phyloP scores from a whole-genome alignment of 2,797 vertebrate genomes.

The Macropodus opercularis region DNA sequence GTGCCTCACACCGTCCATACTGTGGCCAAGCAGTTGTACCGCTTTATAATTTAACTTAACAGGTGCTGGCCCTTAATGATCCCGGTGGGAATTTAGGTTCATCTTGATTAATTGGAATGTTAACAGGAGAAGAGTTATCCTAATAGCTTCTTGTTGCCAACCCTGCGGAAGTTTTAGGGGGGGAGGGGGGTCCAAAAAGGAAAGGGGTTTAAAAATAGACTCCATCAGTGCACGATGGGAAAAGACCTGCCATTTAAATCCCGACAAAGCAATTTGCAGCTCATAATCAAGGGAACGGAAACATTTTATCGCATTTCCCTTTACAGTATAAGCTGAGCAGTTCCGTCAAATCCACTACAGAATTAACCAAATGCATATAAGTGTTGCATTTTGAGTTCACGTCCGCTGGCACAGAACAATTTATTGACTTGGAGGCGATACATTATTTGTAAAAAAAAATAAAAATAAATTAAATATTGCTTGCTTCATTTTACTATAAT shows the following conservation, averaged over 20 bases:
- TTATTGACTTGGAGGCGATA: neutral
- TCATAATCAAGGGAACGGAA: conserved; percentile 78
- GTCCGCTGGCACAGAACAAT: neutral
- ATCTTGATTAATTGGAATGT: conserved; percentile 74
- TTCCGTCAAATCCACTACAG: conserved; percentile 49
- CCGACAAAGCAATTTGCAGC: conserved; percentile 79
- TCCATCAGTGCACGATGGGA: conserved; percentile 71
- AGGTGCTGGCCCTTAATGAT: conserved; percentile 72
- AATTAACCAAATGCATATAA: conserved; percentile 12
- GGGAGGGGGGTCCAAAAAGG: conserved; percentile 37
- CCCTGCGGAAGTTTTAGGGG: conserved; percentile 71
- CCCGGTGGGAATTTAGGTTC: conserved; percentile 63
- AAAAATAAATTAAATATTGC: no score
- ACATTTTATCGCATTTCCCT: conserved; percentile 74
- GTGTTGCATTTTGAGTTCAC: neutral
- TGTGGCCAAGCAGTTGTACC: conserved; percentile 30
- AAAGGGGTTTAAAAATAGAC: conserved; percentile 76
- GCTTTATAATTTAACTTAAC: conserved; percentile 57
- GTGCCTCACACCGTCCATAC: conserved; percentile 44
- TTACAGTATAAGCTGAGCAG: conserved; percentile 56
- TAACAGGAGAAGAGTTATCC: conserved; percentile 71
- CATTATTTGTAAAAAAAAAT: no score
- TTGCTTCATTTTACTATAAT: no score
- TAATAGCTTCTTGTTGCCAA: conserved; percentile 70
- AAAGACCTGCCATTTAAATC: conserved; percentile 70